Conservation (phyloP, 2,888 invertebrate genomes). For the Noctua fimbriata region DNA sequence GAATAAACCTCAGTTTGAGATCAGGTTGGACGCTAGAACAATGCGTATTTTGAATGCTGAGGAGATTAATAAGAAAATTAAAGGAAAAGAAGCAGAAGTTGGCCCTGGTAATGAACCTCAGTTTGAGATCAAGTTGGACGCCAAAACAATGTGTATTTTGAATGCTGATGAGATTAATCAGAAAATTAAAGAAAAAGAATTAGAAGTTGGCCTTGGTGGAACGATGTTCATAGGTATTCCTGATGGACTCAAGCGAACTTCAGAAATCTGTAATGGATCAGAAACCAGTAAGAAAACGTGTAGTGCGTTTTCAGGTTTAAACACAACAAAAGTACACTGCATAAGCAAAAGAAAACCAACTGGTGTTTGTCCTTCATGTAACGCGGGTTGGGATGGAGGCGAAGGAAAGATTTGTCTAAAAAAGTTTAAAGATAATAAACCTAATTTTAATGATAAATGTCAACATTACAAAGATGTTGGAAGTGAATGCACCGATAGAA, state of each 20-base stretch:
- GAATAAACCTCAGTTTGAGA: no score
- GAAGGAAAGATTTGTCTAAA: slow-evolving; percentile 40
- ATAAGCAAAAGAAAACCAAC: background rate
- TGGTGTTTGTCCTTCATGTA: slow-evolving; percentile 45
- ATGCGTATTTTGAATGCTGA: no score
- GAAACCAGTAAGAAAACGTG: background rate
- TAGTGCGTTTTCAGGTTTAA: slow-evolving; percentile 30
- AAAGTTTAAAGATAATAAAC: slow-evolving; percentile 41
- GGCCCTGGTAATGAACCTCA: no score
- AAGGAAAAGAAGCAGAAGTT: no score
- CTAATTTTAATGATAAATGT: no score
- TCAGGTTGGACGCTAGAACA: no score
- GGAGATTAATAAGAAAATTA: no score
- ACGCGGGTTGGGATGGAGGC: slow-evolving; percentile 3
- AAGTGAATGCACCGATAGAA: no score
- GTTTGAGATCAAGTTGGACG: slow-evolving; percentile 71
- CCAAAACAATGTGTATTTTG: slow-evolving; percentile 71
- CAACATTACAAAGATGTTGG: no score
- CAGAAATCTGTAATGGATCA: slow-evolving; percentile 50
- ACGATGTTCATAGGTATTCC: slow-evolving; percentile 43
- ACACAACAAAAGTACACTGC: slow-evolving; percentile 1
- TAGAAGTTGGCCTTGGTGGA: slow-evolving; percentile 43
- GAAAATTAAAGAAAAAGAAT: slow-evolving; percentile 58
- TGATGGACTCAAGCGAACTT: slow-evolving; percentile 40
- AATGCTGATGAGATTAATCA: slow-evolving; percentile 72